Base-by-base conservation (phyloP, 2,888 invertebrate genomes). In the Caenorhabditis becei region DNA sequence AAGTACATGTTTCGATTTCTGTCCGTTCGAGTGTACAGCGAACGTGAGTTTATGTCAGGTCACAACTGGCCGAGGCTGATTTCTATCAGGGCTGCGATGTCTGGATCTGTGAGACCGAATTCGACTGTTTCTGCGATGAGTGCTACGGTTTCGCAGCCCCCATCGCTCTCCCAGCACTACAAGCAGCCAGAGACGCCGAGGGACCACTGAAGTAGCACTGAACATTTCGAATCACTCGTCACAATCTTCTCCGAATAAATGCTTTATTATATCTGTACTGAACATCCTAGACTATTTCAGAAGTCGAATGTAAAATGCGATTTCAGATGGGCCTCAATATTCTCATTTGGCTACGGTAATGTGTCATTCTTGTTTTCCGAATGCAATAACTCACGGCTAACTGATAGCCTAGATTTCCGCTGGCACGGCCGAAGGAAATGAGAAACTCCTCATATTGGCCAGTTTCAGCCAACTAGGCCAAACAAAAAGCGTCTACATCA, bases 111-210 rank as follows among this genome's bases (percentile, higher is more conserved):
- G 74, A 74, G 26, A 32, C 72, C 3, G 65, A 59, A 10, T 41
- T 65, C 14, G 74, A 59, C 14, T 74, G 74, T 56, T 51, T 74
- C 66, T 74, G 74, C 32, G 65, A 66, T 41, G 74, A 58, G 8
- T 74, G 74, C 18, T 51, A 51, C 18, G 65, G 66, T 41, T 74
- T 58, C 32, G 23, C 18, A 7, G 65, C 35, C 7, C 58, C 35
- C 14, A 35, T 74, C 2, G 16, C 58, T 11, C 44, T 74, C 18
- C 37, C 24, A 24, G 66, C 24, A 0, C 49, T 74, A 18, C 37
- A 18, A 41, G 26, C 61, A 24, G 54, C 51, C 4, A 49, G 51
- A 14, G 41, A 5, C 10, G 2, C 16, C 16, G 41, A 41, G 41
- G 41, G 10, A 16, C 41, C 41, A 14, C 16, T 41, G 41, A 41